These are phyloP conservation scores for Drosophila navojoa DNA, from an alignment of 1,140 invertebrate species.

Conservation along the genomic window DNA sequence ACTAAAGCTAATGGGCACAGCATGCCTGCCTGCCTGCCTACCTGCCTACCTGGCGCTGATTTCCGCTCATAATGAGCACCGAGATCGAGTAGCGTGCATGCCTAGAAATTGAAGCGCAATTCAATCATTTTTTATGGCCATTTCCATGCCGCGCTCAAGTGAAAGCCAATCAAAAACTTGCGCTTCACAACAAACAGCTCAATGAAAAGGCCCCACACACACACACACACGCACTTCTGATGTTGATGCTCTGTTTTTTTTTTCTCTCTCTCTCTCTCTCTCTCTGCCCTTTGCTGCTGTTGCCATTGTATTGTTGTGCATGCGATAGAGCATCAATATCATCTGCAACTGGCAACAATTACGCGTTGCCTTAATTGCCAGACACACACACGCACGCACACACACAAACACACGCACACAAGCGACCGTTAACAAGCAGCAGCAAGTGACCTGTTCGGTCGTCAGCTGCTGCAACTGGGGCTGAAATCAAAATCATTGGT, in stretches of 20 bases:
- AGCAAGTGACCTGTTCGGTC: slow-evolving; percentile 24
- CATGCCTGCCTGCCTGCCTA: background rate
- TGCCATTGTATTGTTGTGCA: slow-evolving; percentile 22
- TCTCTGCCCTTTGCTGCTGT: slow-evolving; percentile 27
- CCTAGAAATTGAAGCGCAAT: slow-evolving; percentile 59
- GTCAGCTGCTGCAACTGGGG: slow-evolving; percentile 16
- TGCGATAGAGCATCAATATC: slow-evolving; percentile 53
- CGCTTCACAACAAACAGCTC: slow-evolving; percentile 68
- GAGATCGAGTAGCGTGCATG: slow-evolving; percentile 19
- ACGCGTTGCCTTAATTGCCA: slow-evolving; percentile 77
- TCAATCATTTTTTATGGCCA: slow-evolving; percentile 62
- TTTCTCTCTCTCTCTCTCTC: background rate
- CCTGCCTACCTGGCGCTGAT: slow-evolving; percentile 37
- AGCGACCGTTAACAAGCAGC: slow-evolving; percentile 55
- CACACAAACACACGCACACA: slow-evolving; percentile 10
- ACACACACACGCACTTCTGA: background rate
- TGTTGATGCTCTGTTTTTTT: background rate
- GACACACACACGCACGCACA: slow-evolving; percentile 29
- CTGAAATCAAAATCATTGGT: slow-evolving; percentile 79
- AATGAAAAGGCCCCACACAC: slow-evolving; percentile 38
- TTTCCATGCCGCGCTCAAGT: slow-evolving; percentile 43
- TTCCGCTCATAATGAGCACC: slow-evolving; percentile 40
- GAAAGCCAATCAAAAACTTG: slow-evolving; percentile 73
- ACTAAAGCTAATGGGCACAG: slow-evolving; percentile 71
- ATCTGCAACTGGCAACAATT: slow-evolving; percentile 77